phyloP scores from a whole-genome alignment of 2,888 invertebrate genomes.

The Glyphotaelius pellucidus region DNA sequence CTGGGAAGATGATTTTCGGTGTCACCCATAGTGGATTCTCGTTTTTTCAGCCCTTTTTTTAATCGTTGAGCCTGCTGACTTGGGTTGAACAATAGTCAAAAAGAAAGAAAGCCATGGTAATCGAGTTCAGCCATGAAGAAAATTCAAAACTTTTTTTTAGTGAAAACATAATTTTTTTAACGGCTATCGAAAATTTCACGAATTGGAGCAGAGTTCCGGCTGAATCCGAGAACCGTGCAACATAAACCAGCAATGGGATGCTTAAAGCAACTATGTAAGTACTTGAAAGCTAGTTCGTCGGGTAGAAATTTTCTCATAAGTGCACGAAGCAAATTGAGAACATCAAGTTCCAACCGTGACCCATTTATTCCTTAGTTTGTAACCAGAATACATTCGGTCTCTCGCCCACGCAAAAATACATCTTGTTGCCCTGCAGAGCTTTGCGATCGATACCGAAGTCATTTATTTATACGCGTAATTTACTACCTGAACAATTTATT shows the following conservation, averaged over 20 bases:
- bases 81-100: no score
- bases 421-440: not conserved
- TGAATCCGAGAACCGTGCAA: not conserved
- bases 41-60: not conserved
- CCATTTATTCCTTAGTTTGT: slow-evolving; percentile 18
- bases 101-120: not conserved
- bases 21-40: not conserved
- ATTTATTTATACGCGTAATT: slow-evolving; percentile 20
- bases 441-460: not conserved
- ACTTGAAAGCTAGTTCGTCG: not conserved
- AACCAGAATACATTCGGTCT: not conserved
- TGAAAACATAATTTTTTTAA: not conserved
- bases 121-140: not conserved
- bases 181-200: not conserved
- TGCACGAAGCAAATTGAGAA: not conserved
- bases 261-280: not conserved
- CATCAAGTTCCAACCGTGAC: slow-evolving; percentile 15
- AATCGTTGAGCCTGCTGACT: no score
- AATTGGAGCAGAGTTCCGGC: not conserved
- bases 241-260: not conserved
- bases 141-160: not conserved
- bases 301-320: not conserved
- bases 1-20: not conserved
- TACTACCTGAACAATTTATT: not conserved
- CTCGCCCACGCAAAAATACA: slow-evolving; percentile 10